phyloP scores from a whole-genome alignment of 2,797 vertebrate genomes.

The Rhynchonycteris naso region DNA sequence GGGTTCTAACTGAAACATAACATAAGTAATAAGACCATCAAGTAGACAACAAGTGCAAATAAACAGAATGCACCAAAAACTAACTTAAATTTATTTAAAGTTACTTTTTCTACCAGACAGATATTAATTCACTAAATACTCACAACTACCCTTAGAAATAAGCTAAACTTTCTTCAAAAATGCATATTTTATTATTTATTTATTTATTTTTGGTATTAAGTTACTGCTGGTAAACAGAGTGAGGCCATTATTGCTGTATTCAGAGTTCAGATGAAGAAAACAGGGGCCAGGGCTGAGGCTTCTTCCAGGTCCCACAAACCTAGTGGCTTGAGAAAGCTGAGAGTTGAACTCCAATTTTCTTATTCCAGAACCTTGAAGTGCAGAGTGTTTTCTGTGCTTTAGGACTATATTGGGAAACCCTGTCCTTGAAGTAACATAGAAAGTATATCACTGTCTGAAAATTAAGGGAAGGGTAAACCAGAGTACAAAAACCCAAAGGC shows the following conservation, averaged over 20 bases:
- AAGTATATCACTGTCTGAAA: neutral
- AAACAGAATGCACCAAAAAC: neutral
- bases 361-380: neutral
- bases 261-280: neutral
- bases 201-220: neutral
- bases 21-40: neutral
- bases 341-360: neutral
- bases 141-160: neutral
- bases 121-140: neutral
- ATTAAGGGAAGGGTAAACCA: neutral
- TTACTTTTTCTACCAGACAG: neutral
- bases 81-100: neutral
- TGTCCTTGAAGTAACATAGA: neutral
- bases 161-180: neutral
- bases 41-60: no score
- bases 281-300: neutral
- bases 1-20: neutral
- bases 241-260: neutral
- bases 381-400: neutral
- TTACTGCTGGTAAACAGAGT: neutral
- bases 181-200: neutral
- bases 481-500: neutral
- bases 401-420: neutral
- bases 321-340: neutral
- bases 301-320: neutral